Base-by-base conservation (phyloP, 2,113 vertebrate species). In the Talpa occidentalis region DNA sequence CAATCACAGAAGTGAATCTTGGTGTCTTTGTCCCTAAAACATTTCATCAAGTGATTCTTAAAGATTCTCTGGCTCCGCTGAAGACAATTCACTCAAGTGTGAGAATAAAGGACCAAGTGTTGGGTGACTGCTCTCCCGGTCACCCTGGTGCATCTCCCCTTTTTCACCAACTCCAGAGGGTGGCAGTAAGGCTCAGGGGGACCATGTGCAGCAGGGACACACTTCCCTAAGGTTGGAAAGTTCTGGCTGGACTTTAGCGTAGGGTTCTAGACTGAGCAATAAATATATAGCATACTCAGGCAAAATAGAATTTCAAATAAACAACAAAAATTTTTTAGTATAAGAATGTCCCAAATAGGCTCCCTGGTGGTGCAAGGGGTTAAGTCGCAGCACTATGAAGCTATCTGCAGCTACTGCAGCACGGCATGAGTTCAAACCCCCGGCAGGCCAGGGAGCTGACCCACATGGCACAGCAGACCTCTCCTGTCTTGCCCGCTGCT, bases 41-140 rank as follows among this genome's bases (percentile, higher is more conserved):
- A 70, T 81, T 82, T 92, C 91, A 84, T 79, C 54, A 11, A 62
- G 76, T 3, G 35, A 80, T 77, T 76, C 89, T 49, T 30, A 30
- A 93, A 19, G 70, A 49, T 52, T 28, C 21, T 17, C n/a, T 32
- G 83, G 84, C 74, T 54, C 62, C 93, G 40, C 19, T 0, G 40
- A 11, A 37, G 14, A 82, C 28, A 3, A 0, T n/a, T 90, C 62
- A 26, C 49, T 59, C 64, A 44, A 83, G 83, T 67, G 73, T 35
- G 14, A 82, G 82, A 80, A 92, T 56, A 83, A 95, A 94, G 78
- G 35, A 42, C 19, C 3, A 0, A 87, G 88, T 83, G 90, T 94
- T 64, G 3, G 4, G 2, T 0, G 26, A 79, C 35, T 26, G 24
- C 3, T 10, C 66, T 54, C 52, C 35, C 40, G 3, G 0, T 73